A percentile compares a stretch with the other conserved stretches of the same genome.
Evolutionary conservation across 2,888 invertebrate genomes (phyloP).

Genomic region (Nebria salina): DNA sequence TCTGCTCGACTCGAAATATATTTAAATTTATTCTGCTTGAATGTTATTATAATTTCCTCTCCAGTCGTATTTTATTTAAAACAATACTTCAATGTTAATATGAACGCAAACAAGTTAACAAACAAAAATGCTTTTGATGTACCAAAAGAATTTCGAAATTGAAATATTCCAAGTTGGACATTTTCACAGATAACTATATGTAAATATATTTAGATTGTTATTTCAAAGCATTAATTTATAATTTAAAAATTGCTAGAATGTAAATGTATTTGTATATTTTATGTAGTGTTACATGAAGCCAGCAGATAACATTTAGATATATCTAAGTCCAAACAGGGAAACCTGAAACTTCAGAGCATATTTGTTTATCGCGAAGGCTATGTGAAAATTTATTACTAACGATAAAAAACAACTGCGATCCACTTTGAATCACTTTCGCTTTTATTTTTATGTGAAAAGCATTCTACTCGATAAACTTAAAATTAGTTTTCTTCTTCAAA

Average conservation of each 20-base stretch:
- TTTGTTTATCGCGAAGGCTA: conserved; percentile 12
- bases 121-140: conserved; percentile 19
- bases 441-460: conserved; percentile 20
- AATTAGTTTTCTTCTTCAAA: conserved; percentile 14
- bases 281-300: no score
- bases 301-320: no score
- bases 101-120: neutral
- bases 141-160: neutral
- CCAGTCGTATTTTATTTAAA: neutral
- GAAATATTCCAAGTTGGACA: neutral
- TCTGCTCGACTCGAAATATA: no score
- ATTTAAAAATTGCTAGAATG: neutral
- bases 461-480: conserved; percentile 19
- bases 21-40: no score
- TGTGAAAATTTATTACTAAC: neutral
- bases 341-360: neutral
- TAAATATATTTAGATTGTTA: neutral
- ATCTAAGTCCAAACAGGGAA: neutral
- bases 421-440: conserved; percentile 21
- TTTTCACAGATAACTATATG: neutral
- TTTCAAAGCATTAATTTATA: neutral
- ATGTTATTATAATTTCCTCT: neutral
- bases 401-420: conserved; percentile 16
- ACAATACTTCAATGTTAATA: neutral
- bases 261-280: no score